A percentile compares a stretch with the other conserved stretches of the same genome.
phyloP scores from a whole-genome alignment of 2,113 vertebrate genomes.

The Ptyas mucosa region DNA sequence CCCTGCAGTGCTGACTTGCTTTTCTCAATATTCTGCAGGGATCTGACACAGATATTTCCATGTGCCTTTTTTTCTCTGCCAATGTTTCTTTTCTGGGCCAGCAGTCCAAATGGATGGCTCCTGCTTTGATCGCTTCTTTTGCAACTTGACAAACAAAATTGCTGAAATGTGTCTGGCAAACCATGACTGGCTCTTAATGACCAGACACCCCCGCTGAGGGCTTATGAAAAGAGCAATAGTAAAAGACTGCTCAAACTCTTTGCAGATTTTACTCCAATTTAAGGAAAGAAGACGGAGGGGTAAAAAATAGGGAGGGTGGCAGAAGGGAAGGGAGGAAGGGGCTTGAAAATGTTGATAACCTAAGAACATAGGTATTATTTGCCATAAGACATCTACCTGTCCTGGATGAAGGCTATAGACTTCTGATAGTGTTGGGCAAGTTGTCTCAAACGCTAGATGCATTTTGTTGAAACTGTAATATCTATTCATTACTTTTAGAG shows the following conservation, averaged over 20 bases:
- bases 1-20: slow-evolving; percentile 5
- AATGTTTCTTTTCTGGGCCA: background rate
- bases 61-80: background rate
- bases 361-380: background rate
- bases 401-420: background rate
- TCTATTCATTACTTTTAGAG: background rate
- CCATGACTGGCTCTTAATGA: background rate
- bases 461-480: background rate
- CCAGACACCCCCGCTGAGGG: background rate
- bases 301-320: no score
- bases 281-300: background rate
- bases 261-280: slow-evolving; percentile 31
- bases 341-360: background rate
- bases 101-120: slow-evolving; percentile 19
- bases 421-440: background rate
- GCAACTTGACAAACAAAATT: background rate
- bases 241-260: slow-evolving; percentile 25
- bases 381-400: background rate
- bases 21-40: background rate
- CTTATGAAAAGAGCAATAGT: slow-evolving; percentile 12
- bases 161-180: background rate
- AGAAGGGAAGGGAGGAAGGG: background rate
- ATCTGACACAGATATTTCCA: slow-evolving; percentile 19
- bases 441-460: background rate
- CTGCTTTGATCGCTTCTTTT: background rate